These are phyloP conservation scores for Atherinosoma microstoma DNA, from an alignment of 2,797 vertebrate species.

Conservation along the genomic window DNA sequence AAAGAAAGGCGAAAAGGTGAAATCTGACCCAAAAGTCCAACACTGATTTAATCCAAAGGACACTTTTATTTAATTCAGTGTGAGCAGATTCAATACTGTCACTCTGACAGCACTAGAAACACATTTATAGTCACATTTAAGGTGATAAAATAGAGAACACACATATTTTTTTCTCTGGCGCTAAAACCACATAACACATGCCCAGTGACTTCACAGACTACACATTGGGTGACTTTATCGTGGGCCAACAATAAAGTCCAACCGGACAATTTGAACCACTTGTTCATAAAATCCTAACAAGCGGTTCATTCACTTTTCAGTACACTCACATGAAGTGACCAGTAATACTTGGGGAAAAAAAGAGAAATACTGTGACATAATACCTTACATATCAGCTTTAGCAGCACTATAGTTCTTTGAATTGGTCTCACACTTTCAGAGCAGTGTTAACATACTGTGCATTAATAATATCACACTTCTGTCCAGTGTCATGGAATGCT, in stretches of 20 bases:
- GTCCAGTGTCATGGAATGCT: conserved; percentile 49
- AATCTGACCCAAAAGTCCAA: neutral
- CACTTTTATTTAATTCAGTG: conserved; percentile 81
- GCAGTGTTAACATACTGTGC: conserved; percentile 29
- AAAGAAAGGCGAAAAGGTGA: neutral
- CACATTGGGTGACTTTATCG: conserved; percentile 41
- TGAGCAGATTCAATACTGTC: conserved; percentile 64
- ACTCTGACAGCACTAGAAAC: conserved; percentile 39
- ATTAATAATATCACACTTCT: conserved; percentile 28
- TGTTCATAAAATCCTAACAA: conserved; percentile 21
- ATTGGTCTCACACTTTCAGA: conserved; percentile 42
- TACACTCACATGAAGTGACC: conserved; percentile 40
- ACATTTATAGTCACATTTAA: conserved; percentile 19
- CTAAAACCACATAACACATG: conserved; percentile 39
- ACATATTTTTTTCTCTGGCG: conserved; percentile 17
- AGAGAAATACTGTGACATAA: conserved; percentile 70
- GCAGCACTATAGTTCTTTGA: conserved; percentile 71
- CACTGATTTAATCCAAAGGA: conserved; percentile 70
- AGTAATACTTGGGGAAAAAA: conserved; percentile 50
- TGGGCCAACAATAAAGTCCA: conserved; percentile 35
- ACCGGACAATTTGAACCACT: conserved; percentile 7
- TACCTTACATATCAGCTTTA: conserved; percentile 56
- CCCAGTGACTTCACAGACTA: conserved; percentile 24
- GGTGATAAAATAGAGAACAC: conserved; percentile 45
- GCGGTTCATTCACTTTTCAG: conserved; percentile 21